Evolutionary conservation across 1,140 invertebrate genomes (phyloP), one percentile per base, ranked within the genome.

Genomic region (Drosophila teissieri): DNA sequence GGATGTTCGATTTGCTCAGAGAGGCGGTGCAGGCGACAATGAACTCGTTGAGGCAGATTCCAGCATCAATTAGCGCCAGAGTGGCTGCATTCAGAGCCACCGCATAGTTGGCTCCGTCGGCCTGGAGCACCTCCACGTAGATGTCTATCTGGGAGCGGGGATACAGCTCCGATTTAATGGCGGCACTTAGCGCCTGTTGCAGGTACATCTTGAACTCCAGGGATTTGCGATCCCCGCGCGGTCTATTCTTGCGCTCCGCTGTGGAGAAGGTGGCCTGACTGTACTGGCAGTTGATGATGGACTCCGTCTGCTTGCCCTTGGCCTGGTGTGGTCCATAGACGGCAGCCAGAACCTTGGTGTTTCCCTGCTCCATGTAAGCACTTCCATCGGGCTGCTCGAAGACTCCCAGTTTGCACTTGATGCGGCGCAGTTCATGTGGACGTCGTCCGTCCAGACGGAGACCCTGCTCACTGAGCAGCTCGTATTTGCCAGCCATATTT

Each of bases 251-350:
- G 69, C 98, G 94, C 91, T 98, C 97, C n/a, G 95, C 95, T 92
- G 94, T 95, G 4, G 94, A 95, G 91, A 99, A 99, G 44, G 97
- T 97, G 4, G 98, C 98, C 95, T 97, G 98, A 90, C 97, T 98
- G 91, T 98, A 99, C 86, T 99, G 97, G 91, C 98, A 98, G 92
- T 99, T 99, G 0, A 99, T 95, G 19, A 98, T 97, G 91, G 94
- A 95, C 86, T 93, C 93, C 56, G 93, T 93, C 93, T 94, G 97
- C 91, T 93, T 94, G 4, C 68, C 92, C n/a, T 93, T 85, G 14
- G 93, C 93, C 94, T 99, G 98, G 94, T 98, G 98, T 1, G 98
- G 98, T 2, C 98, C 98, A 93, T 99, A 99, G 11, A 99, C 98
- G 17, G 98, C 96, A 6, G 97, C 98, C 40, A 99, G 93, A 44